These are phyloP conservation scores for Tetragnatha montana DNA, from an alignment of 2,888 invertebrate genomes.

Conservation along the genomic window DNA sequence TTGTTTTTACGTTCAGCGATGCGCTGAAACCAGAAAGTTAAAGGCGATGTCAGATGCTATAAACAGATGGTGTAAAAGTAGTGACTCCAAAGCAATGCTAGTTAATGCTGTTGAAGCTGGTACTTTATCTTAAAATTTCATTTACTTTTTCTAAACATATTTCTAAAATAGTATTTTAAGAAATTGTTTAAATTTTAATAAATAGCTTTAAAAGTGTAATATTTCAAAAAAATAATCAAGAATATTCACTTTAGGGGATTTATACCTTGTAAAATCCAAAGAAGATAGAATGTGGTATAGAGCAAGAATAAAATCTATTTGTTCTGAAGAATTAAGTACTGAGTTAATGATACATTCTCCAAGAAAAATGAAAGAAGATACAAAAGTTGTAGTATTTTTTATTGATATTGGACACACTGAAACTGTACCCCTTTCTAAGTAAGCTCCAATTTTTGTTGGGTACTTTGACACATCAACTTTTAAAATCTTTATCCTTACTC, in stretches of 20 bases:
- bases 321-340: not conserved
- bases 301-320: slow-evolving; percentile 35
- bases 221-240: not conserved
- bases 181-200: too few species aligned
- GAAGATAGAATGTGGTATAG: slow-evolving; percentile 67
- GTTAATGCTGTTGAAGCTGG: slow-evolving; percentile 30
- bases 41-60: slow-evolving; percentile 38
- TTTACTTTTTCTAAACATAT: too few species aligned
- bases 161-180: too few species aligned
- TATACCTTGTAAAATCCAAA: slow-evolving; percentile 59
- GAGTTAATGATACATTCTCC: not conserved
- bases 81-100: slow-evolving; percentile 29
- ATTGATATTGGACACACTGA: slow-evolving; percentile 70
- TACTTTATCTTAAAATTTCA: not conserved
- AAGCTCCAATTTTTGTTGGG: slow-evolving; percentile 9
- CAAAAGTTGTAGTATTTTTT: slow-evolving; percentile 47
- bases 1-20: slow-evolving; percentile 54
- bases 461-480: too few species aligned
- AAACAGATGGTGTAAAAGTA: slow-evolving; percentile 44
- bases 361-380: not conserved
- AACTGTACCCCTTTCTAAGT: slow-evolving; percentile 44
- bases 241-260: slow-evolving; percentile 32
- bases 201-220: not conserved
- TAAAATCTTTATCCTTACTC: too few species aligned
- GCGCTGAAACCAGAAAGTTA: slow-evolving; percentile 30